Conservation (phyloP, 2,888 invertebrate genomes). For the Leptogaster cylindrica region DNA sequence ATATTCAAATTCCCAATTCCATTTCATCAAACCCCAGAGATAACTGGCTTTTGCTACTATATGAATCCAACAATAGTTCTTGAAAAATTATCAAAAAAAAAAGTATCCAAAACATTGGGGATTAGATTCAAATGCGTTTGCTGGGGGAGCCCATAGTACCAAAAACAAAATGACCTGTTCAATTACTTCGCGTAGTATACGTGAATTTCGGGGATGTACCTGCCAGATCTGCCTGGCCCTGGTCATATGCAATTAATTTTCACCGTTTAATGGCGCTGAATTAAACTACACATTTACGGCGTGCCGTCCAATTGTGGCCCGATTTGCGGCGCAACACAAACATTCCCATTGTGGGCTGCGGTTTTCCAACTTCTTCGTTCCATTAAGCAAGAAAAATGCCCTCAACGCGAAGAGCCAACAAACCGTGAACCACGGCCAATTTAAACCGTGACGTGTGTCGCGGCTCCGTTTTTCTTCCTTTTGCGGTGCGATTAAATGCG, state of each 20-base stretch:
- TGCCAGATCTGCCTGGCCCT: too few relatives aligned
- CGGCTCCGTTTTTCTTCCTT: constrained; percentile 27
- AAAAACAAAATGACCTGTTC: too few relatives aligned
- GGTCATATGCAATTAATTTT: neutral
- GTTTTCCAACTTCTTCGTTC: constrained; percentile 49
- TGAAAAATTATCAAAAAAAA: too few relatives aligned
- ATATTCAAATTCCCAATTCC: too few relatives aligned
- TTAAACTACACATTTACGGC: constrained; percentile 8
- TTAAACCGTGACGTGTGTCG: constrained; percentile 42
- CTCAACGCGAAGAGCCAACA: constrained; percentile 43
- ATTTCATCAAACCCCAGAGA: too few relatives aligned
- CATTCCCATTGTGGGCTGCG: constrained; percentile 49
- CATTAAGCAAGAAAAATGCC: constrained; percentile 42
- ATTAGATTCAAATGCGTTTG: too few relatives aligned
- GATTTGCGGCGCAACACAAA: constrained; percentile 46
- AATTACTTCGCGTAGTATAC: too few relatives aligned
- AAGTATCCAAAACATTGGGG: too few relatives aligned
- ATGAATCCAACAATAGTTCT: too few relatives aligned
- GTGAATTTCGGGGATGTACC: too few relatives aligned
- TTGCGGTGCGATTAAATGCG: neutral
- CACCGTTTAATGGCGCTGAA: constrained; percentile 25
- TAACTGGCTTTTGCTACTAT: too few relatives aligned
- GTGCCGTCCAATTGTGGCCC: neutral
- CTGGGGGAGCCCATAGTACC: too few relatives aligned
- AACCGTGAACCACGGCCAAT: constrained; percentile 47